phyloP scores from a whole-genome alignment of 2,797 vertebrate genomes.

The Spinibarbus caldwelli region DNA sequence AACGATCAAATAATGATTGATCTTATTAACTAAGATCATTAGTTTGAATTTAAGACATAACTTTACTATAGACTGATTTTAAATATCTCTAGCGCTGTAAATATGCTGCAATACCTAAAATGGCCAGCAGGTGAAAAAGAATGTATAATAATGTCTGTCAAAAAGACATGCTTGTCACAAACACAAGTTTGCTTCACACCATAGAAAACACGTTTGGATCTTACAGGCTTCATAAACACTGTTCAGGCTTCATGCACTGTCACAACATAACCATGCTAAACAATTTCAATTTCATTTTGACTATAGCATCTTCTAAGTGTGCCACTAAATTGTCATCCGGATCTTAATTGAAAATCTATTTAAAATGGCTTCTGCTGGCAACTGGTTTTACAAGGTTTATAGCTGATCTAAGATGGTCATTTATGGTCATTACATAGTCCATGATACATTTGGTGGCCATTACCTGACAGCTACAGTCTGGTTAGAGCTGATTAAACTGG shows the following conservation, averaged over 20 bases:
- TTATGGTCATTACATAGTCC: background rate
- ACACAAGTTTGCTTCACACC: background rate
- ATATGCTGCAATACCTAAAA: background rate
- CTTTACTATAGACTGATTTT: background rate
- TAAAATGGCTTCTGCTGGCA: background rate
- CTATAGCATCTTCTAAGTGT: background rate
- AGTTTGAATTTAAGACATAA: background rate
- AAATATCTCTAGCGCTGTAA: background rate
- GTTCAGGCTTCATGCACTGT: background rate
- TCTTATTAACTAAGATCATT: background rate
- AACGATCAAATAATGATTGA: background rate
- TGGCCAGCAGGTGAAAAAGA: slow-evolving; percentile 22
- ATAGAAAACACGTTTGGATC: background rate
- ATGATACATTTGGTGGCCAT: background rate
- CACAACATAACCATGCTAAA: background rate
- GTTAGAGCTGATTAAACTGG: slow-evolving; percentile 7
- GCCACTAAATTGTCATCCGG: background rate
- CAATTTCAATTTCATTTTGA: background rate
- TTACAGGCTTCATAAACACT: background rate
- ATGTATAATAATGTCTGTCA: background rate
- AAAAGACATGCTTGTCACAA: background rate
- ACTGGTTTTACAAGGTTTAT: background rate
- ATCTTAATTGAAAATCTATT: background rate
- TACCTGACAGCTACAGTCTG: background rate
- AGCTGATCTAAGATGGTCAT: background rate